Base-by-base conservation (phyloP, 2,113 vertebrate species). In the Bufo bufo region DNA sequence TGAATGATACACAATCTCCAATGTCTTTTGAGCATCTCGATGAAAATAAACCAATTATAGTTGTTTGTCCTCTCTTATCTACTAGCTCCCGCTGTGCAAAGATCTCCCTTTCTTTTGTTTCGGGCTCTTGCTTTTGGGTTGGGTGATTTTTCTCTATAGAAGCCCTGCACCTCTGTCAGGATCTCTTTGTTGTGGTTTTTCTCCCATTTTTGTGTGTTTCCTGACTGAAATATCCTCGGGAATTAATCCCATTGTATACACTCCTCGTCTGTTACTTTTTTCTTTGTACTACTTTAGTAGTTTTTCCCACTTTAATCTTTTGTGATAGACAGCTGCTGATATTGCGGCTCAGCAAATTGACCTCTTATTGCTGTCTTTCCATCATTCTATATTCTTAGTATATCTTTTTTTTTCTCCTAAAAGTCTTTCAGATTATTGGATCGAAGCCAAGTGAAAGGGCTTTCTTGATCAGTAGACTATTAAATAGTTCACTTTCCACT, bases 21-120 rank as follows among this genome's bases (percentile, higher is more conserved):
- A 63, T 23, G 43, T 43, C 52, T 85, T 33, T 33, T 85, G 43
- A 77, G 43, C 59, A 43, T 58, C 59, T 16, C 47, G 61, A 66
- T 84, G 81, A 89, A 88, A 13, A 77, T 77, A 89, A 89, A 82
- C 87, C 82, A 89, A 89, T 89, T 89, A 77, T 84, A 89, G 83
- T 50, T 89, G 84, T 89, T 89, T 88, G 82, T 78, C 71, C 49
- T 77, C 72, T 63, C 75, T 89, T 84, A 84, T 84, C 43, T n/a
- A 43, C 77, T 54, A 47, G 23, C 81, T 78, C 82, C 74, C 84
- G 50, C 72, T 84, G 87, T 77, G 87, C 43, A 5, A n/a, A 89
- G 72, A 78, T 77, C 74, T 66, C 82, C 59, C 82, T 66, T 69
- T 61, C 77, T 87, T 75, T 87, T 87, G 85, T 87, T 75, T 84